Percentiles rank a stretch among this genome's conserved stretches.
Conservation (phyloP, 37 sponge, comb jelly and placozoan species). For the Petrosia ficiformis region DNA sequence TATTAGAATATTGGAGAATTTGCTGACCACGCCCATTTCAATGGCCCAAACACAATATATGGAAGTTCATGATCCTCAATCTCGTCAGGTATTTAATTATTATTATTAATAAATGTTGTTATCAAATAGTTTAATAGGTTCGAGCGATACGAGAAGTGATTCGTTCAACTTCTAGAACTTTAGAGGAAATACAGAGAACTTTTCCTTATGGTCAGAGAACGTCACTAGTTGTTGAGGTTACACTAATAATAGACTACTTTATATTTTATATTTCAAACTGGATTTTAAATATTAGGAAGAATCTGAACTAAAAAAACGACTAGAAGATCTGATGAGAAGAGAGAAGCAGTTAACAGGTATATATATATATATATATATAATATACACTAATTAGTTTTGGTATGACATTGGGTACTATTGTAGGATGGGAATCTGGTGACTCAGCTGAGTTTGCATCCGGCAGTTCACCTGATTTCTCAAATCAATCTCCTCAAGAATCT, state of each 20-base stretch:
- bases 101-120: background rate
- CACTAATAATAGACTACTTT: background rate
- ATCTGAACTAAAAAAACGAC: constrained; percentile 20
- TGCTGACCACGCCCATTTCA: too few relatives aligned
- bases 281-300: constrained; percentile 20
- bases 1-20: too few relatives aligned
- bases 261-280: background rate
- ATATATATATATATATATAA: constrained; percentile 6
- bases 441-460: constrained; percentile 18
- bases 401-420: too few relatives aligned
- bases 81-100: background rate
- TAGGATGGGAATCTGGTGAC: background rate
- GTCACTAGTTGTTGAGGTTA: constrained; percentile 42
- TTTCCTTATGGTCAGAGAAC: constrained; percentile 26
- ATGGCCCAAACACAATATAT: background rate
- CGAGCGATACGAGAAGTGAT: constrained; percentile 43
- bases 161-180: constrained; percentile 9
- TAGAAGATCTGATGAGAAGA: constrained; percentile 34
- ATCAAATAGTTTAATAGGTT: background rate
- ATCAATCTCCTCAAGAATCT: background rate
- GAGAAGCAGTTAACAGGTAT: constrained; percentile 34
- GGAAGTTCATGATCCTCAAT: background rate
- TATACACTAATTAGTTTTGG: too few relatives aligned
- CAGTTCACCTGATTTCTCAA: background rate
- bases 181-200: constrained; percentile 22